Conservation (phyloP, 2,888 invertebrate species). For the Nebria brevicollis region DNA sequence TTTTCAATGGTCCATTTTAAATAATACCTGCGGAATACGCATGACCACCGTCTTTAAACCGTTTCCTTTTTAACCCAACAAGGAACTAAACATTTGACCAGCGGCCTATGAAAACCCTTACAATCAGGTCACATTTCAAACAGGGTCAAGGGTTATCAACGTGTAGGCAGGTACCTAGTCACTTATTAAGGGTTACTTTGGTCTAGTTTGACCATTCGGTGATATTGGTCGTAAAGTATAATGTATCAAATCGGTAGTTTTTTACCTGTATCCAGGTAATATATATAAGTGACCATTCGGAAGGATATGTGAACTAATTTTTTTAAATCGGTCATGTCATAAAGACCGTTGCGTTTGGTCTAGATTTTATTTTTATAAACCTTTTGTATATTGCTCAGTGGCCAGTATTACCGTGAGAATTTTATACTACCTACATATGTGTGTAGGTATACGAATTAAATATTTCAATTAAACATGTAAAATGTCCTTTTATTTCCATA, state of each 20-base stretch:
- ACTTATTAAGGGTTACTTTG: background rate
- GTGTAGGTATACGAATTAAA: too few relatives aligned
- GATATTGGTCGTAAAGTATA: background rate
- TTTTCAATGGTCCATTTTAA: background rate
- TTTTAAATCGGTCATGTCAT: background rate
- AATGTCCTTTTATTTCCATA: too few relatives aligned
- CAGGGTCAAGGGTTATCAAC: background rate
- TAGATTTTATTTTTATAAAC: background rate
- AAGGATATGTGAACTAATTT: slow-evolving; percentile 1
- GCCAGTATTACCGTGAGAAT: background rate
- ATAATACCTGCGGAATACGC: background rate
- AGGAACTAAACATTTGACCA: background rate
- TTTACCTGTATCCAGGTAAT: background rate
- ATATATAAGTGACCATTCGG: background rate
- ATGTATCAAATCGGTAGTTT: slow-evolving; percentile 1
- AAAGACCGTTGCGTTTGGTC: background rate
- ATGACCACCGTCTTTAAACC: background rate
- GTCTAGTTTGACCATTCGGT: background rate
- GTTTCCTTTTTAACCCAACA: background rate
- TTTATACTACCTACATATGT: too few relatives aligned
- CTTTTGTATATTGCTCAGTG: background rate
- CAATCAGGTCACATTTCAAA: background rate
- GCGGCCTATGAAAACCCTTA: background rate
- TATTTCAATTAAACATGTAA: too few relatives aligned
- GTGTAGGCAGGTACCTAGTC: background rate